A percentile compares a stretch with the other conserved stretches of the same genome.
phyloP scores from a whole-genome alignment of 2,797 vertebrate species.

The Leptodactylus fallax region DNA sequence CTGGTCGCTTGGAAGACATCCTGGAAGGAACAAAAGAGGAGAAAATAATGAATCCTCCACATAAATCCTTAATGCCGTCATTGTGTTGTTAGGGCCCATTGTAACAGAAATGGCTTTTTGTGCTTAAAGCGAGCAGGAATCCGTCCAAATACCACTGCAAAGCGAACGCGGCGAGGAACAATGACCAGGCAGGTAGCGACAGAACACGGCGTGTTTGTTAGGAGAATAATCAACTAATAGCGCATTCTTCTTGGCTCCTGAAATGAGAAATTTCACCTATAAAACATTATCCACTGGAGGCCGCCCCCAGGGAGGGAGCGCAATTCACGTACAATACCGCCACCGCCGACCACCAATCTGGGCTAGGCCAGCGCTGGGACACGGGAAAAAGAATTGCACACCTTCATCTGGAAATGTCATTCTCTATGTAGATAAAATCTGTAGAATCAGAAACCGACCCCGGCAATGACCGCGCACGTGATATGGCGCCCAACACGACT shows the following conservation, averaged over 20 bases:
- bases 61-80: conserved; percentile 87
- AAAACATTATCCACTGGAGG: conserved; percentile 73
- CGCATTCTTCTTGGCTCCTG: conserved; percentile 77
- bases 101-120: conserved; percentile 86
- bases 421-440: not conserved
- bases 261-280: conserved; percentile 81
- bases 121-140: conserved; percentile 82
- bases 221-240: conserved; percentile 83
- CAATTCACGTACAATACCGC: conserved; percentile 20
- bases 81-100: conserved; percentile 85
- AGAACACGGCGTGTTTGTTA: conserved; percentile 83
- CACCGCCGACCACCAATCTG: too few species aligned
- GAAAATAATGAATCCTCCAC: conserved; percentile 88
- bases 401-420: not conserved
- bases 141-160: conserved; percentile 84
- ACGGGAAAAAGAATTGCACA: too few species aligned
- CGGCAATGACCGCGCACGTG: too few species aligned
- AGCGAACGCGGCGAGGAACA: conserved; percentile 81
- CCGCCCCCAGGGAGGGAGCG: conserved; percentile 26
- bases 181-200: conserved; percentile 85
- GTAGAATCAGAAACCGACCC: not conserved
- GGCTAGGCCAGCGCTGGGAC: not conserved
- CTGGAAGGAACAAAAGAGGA: conserved; percentile 91
- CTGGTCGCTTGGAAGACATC: conserved; percentile 99
- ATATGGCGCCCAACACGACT: too few species aligned